Evolutionary conservation across 2,888 invertebrate species (phyloP).

Genomic region (Drosophila rubida): DNA sequence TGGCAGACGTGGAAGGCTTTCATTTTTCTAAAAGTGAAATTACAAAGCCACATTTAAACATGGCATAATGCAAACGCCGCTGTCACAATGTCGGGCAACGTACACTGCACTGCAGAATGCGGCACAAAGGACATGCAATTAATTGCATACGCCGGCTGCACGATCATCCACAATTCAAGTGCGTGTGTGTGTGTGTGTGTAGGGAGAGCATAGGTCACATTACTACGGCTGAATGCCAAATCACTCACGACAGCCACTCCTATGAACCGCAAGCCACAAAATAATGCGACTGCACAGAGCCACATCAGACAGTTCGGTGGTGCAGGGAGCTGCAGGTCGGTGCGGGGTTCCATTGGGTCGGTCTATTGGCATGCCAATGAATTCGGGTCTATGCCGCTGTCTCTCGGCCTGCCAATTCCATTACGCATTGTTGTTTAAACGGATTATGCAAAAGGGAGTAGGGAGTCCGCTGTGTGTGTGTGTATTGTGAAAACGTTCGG

Average conservation of each 20-base stretch:
- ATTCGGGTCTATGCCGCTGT: slow-evolving; percentile 4
- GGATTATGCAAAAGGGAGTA: slow-evolving; percentile 56
- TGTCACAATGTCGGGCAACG: slow-evolving; percentile 47
- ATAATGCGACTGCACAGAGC: slow-evolving; percentile 32
- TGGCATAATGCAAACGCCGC: slow-evolving; percentile 41
- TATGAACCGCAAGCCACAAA: slow-evolving; percentile 27
- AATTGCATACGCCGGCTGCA: slow-evolving; percentile 47
- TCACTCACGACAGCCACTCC: slow-evolving; percentile 2
- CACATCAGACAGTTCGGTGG: background rate
- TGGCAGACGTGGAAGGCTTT: slow-evolving; percentile 7
- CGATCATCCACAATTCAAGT: background rate
- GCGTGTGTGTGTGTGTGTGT: too few species aligned
- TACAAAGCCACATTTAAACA: slow-evolving; percentile 51
- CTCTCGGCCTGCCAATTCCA: slow-evolving; percentile 45
- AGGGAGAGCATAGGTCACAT: background rate
- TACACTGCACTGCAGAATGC: slow-evolving; percentile 8
- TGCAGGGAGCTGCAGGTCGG: background rate
- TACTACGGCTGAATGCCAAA: slow-evolving; percentile 11
- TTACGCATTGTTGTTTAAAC: slow-evolving; percentile 65
- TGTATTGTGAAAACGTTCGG: slow-evolving; percentile 14
- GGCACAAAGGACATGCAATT: slow-evolving; percentile 51
- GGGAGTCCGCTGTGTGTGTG: slow-evolving; percentile 7
- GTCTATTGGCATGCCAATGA: slow-evolving; percentile 17
- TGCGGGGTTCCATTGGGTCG: slow-evolving; percentile 3
- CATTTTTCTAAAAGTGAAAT: slow-evolving; percentile 45